phyloP scores from a whole-genome alignment of 2,797 vertebrate species.

The Anguilla anguilla region DNA sequence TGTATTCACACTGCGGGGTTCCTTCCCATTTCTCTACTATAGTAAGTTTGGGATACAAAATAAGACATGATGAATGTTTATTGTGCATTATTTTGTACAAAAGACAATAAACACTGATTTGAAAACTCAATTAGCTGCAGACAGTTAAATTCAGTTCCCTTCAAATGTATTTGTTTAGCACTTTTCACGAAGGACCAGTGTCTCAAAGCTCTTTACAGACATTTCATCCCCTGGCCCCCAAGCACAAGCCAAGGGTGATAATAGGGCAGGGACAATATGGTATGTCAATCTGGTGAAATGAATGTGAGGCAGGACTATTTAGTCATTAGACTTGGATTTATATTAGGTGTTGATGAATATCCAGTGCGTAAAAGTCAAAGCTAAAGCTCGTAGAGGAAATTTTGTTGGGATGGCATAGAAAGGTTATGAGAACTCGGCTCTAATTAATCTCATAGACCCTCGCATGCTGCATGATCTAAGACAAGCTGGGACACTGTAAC shows the following conservation, averaged over 20 bases:
- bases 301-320: neutral
- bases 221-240: neutral
- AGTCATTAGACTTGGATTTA: neutral
- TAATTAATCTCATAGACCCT: neutral
- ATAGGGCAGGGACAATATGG: neutral
- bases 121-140: too few species aligned
- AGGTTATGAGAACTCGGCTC: neutral
- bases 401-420: neutral
- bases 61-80: neutral
- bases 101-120: neutral
- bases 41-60: neutral
- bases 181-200: neutral
- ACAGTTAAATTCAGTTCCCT: neutral
- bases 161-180: neutral
- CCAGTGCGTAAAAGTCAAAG: neutral
- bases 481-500: neutral
- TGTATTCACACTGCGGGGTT: neutral
- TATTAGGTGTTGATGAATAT: too few species aligned
- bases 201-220: neutral
- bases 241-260: neutral
- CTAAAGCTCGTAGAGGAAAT: neutral
- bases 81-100: neutral
- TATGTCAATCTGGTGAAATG: neutral
- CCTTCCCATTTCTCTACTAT: neutral
- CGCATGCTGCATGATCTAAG: neutral